Evolutionary conservation across 2,888 invertebrate species (phyloP).

Genomic region (Sarcophaga carnaria): DNA sequence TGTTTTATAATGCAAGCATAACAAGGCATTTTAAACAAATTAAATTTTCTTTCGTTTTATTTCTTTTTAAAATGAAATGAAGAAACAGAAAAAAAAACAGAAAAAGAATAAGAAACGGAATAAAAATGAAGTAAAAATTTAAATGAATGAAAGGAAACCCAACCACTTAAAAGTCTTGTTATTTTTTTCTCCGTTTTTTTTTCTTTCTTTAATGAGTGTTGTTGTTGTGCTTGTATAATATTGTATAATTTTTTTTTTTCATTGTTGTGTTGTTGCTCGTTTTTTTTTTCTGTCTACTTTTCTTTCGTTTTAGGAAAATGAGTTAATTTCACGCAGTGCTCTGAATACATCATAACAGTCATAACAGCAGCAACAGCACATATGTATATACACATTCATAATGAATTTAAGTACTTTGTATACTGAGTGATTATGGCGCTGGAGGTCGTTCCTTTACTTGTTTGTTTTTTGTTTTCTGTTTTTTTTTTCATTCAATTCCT

Average conservation of each 20-base stretch:
- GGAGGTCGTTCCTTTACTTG: constrained; percentile 65
- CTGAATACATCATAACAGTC: constrained; percentile 39
- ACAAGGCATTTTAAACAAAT: constrained; percentile 58
- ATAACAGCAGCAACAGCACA: constrained; percentile 23
- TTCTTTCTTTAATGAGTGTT: background rate
- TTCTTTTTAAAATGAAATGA: constrained; percentile 56
- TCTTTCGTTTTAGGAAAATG: constrained; percentile 65
- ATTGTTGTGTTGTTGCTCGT: constrained; percentile 17
- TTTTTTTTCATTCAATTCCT: background rate
- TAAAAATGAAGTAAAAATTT: background rate
- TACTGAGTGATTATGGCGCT: constrained; percentile 68
- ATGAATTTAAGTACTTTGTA: constrained; percentile 66
- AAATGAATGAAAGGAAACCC: constrained; percentile 39
- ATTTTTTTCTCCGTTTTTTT: background rate
- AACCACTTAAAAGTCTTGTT: constrained; percentile 39
- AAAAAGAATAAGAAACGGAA: background rate
- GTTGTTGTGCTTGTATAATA: background rate
- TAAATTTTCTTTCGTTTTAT: constrained; percentile 53
- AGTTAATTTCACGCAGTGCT: constrained; percentile 69
- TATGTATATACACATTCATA: constrained; percentile 37
- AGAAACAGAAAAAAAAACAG: background rate
- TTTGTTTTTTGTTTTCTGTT: constrained; percentile 34
- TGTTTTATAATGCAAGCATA: constrained; percentile 2
- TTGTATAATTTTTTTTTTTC: background rate
- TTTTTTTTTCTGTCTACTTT: constrained; percentile 29